Conservation (phyloP, 2,113 vertebrate species). For the Rynchops niger region DNA sequence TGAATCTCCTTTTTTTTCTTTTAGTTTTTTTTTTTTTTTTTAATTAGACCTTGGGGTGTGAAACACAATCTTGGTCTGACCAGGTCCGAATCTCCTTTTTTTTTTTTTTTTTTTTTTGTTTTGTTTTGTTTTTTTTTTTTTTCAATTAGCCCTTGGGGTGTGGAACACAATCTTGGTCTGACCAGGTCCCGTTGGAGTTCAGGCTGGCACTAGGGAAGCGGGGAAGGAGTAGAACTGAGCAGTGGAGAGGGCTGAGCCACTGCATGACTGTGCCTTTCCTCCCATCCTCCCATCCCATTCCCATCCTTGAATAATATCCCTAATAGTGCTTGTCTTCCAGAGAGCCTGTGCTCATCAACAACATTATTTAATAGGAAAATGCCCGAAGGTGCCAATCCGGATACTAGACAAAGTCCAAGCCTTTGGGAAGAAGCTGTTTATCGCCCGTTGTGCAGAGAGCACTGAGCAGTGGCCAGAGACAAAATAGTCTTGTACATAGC, state of each 20-base stretch:
- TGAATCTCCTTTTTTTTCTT: background rate
- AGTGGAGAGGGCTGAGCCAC: background rate
- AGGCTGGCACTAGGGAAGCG: background rate
- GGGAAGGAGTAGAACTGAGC: background rate
- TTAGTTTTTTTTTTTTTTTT: background rate
- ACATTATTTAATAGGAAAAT: background rate
- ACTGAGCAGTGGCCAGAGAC: background rate
- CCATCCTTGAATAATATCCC: background rate
- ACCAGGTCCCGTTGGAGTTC: background rate
- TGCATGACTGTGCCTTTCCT: fast-evolving
- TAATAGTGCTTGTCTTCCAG: background rate
- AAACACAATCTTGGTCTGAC: background rate
- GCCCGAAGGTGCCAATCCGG: background rate
- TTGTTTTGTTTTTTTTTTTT: no score
- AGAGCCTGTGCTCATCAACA: background rate
- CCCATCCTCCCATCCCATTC: background rate
- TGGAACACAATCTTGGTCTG: background rate
- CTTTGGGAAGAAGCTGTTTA: background rate
- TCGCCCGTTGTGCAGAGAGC: background rate
- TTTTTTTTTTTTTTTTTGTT: background rate
- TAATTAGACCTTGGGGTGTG: background rate
- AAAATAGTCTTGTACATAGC: background rate
- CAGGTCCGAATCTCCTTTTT: background rate
- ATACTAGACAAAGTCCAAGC: background rate
- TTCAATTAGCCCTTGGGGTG: background rate